Evolutionary conservation across 64 coral and sea anemone species (phyloP).

Genomic region (Pocillopora damicornis): DNA sequence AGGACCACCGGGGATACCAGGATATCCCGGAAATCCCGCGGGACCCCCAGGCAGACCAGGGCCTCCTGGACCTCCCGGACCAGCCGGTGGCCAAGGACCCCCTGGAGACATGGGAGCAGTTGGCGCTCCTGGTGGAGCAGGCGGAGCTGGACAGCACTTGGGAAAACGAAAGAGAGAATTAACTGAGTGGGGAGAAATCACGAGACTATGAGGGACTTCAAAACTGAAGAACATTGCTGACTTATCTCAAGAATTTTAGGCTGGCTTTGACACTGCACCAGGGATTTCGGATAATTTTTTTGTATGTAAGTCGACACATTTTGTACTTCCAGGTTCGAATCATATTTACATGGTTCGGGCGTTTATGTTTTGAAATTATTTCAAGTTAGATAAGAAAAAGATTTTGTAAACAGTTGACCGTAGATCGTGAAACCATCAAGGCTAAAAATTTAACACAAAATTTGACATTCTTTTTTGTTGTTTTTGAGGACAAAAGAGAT

Average conservation of each 20-base stretch:
- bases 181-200: conserved; percentile 17
- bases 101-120: conserved; percentile 75
- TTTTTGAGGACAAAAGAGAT: too few species aligned
- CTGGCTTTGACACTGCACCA: too few species aligned
- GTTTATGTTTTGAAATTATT: too few species aligned
- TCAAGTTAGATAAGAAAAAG: too few species aligned
- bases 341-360: too few species aligned
- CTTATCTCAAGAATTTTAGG: too few species aligned
- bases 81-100: conserved; percentile 68
- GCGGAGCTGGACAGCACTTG: conserved; percentile 45
- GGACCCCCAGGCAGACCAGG: conserved; percentile 79
- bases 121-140: conserved; percentile 45
- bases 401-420: too few species aligned
- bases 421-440: too few species aligned
- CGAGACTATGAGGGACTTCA: not conserved
- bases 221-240: too few species aligned
- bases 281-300: not conserved
- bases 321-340: not conserved
- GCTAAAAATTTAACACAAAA: too few species aligned
- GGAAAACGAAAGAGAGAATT: conserved; percentile 31
- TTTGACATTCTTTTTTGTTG: too few species aligned
- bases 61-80: conserved; percentile 79
- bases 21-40: conserved; percentile 70
- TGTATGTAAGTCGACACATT: not conserved
- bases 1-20: conserved; percentile 81